These are phyloP conservation scores for Cryptops parisi DNA, from an alignment of 2,888 invertebrate species.

Conservation along the genomic window DNA sequence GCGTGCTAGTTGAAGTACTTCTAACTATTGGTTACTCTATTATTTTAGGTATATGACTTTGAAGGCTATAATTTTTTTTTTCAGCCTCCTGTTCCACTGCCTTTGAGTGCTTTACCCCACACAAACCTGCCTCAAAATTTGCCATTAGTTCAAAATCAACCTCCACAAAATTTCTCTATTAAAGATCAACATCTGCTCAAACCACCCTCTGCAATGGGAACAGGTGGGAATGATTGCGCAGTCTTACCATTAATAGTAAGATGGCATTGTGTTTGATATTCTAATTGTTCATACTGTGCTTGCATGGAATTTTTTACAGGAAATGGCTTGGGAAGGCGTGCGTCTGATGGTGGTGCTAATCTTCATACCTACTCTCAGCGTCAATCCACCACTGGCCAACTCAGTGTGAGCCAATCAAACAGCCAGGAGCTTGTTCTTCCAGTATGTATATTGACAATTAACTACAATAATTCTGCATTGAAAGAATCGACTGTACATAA, in stretches of 20 bases:
- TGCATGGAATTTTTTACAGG: conserved; percentile 14
- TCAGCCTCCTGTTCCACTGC: conserved; percentile 11
- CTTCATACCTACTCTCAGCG: conserved; percentile 53
- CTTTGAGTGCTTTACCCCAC: conserved; percentile 45
- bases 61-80: neutral
- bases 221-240: conserved; percentile 23
- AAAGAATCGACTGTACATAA: neutral
- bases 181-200: conserved; percentile 88
- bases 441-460: conserved; percentile 16
- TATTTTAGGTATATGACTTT: neutral
- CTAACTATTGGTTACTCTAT: neutral
- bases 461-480: neutral
- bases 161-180: conserved; percentile 68
- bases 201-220: conserved; percentile 73
- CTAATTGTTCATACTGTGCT: neutral
- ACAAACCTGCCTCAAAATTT: conserved; percentile 72
- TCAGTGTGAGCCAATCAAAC: conserved; percentile 39
- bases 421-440: conserved; percentile 33
- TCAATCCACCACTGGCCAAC: conserved; percentile 35
- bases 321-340: conserved; percentile 51
- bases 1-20: neutral
- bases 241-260: neutral
- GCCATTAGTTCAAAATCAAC: conserved; percentile 67
- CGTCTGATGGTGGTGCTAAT: conserved; percentile 92
- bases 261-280: no score